Evolutionary conservation across 2,113 vertebrate genomes (phyloP).

Genomic region (Grammomys dolichurus): DNA sequence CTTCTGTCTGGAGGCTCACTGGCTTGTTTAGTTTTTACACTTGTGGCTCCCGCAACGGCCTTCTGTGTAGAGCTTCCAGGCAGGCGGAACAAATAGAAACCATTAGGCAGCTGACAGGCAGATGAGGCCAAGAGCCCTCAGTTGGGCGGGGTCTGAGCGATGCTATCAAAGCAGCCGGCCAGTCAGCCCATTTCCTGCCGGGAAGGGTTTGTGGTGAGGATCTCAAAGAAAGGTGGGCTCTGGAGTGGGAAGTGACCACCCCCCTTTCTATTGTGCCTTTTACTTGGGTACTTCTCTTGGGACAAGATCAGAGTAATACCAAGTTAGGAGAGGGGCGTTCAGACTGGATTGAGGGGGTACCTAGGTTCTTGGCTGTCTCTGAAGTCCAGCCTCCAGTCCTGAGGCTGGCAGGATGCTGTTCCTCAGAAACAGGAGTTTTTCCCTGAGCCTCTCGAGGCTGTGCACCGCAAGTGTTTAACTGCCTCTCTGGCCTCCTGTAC

Average conservation of each 20-base stretch:
- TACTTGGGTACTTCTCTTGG: no score
- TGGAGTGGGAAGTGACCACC: background rate
- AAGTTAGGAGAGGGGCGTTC: background rate
- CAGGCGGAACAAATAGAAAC: background rate
- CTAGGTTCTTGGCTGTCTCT: background rate
- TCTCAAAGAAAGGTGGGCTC: background rate
- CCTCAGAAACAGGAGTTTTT: no score
- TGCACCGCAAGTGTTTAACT: rapidly evolving
- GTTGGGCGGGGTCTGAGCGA: background rate
- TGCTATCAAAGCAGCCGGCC: background rate
- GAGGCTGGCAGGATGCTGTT: background rate
- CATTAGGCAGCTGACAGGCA: slow-evolving; percentile 10
- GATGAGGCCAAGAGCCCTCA: slow-evolving; percentile 24
- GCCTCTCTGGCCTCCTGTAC: no score
- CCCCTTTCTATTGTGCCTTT: background rate
- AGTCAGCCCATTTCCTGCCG: background rate
- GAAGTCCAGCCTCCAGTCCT: background rate
- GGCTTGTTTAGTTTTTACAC: background rate
- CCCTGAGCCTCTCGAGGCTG: background rate
- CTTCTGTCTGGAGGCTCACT: background rate
- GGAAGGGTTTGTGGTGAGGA: background rate
- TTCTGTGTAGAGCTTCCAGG: background rate
- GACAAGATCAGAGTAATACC: background rate
- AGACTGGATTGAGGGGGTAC: background rate
- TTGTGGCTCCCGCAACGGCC: background rate